phyloP scores from a whole-genome alignment of 2,797 vertebrate species.

The Enteromius fasciolatus region DNA sequence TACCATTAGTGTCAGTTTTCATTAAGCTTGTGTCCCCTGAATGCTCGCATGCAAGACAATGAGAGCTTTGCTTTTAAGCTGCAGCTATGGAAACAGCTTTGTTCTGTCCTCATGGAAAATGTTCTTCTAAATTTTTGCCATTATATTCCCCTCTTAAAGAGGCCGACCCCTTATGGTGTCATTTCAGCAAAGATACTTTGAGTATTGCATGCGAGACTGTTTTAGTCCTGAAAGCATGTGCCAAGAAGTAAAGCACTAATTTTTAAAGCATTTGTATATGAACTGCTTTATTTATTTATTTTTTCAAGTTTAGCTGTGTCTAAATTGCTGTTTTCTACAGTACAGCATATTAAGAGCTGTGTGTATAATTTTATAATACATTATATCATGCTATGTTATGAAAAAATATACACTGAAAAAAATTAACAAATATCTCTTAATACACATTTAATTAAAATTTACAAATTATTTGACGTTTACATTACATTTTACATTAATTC shows the following conservation, averaged over 20 bases:
- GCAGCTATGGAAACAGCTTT: conserved; percentile 65
- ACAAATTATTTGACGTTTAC: background rate
- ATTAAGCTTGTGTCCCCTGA: conserved; percentile 57
- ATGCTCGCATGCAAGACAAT: conserved; percentile 53
- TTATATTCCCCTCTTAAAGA: conserved; percentile 37
- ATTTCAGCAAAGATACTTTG: background rate
- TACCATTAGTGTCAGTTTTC: conserved; percentile 61
- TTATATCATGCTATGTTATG: background rate
- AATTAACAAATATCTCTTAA: background rate
- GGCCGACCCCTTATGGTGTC: background rate
- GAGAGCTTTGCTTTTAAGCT: conserved; percentile 54
- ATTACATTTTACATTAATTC: background rate
- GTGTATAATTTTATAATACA: background rate
- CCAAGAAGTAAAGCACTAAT: background rate
- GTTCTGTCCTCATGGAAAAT: conserved; percentile 58
- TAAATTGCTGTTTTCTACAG: background rate
- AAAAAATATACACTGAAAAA: background rate
- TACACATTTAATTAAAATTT: background rate
- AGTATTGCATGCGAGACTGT: conserved; percentile 25
- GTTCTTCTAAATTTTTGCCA: conserved; percentile 43
- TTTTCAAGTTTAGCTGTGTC: background rate
- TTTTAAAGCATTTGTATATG: background rate
- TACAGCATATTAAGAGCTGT: background rate
- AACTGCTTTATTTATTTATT: background rate
- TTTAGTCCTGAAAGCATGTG: background rate